Base-by-base conservation (phyloP, 2,797 vertebrate species). In the Cheirogaleus major region DNA sequence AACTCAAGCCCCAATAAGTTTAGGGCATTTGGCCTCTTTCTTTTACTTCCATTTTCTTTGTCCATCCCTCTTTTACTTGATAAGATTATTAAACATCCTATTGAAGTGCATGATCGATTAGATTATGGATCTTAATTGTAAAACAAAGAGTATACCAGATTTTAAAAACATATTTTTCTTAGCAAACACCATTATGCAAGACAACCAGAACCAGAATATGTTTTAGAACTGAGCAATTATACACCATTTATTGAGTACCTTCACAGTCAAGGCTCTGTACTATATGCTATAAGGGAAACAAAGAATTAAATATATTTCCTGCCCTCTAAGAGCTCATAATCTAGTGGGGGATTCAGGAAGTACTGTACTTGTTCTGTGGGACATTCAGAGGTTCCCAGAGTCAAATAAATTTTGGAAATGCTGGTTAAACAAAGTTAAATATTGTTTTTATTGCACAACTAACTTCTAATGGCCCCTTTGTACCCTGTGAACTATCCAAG, bases 291-390 rank as follows among this genome's bases (percentile, higher is more conserved):
- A 79, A 59, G 32, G 32, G 45, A 91, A 95, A 72, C n/a, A 72
- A 92, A 83, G 35, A 91, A 87, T 90, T 81, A 85, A 97, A 52
- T 76, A 38, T 2, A 72, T 91, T 91, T 90, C n/a, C 22, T 95
- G 43, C 7, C 27, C 25, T 96, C 48, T 67, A 35, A 78, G 86
- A 72, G 38, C 70, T 92, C 22, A 79, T 91, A 89, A 80, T 72
- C 48, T 93, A 89, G n/a, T 52, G 27, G 63, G 7, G 35, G 61
- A 65, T 43, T 93, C 69, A 52, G 13, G 43, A 90, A 93, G 22
- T 57, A 70, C 9, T 88, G 2, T 55, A 63, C 2, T 70, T 70
- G 18, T 72, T 41, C 75, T 59, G 23, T 57, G 45, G 67, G 45
- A 86, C 23, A 3, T 65, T 72, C 91, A 63, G 45, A 92, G 22